phyloP scores from a whole-genome alignment of 2,113 vertebrate species.

The Sinosuthora webbiana region DNA sequence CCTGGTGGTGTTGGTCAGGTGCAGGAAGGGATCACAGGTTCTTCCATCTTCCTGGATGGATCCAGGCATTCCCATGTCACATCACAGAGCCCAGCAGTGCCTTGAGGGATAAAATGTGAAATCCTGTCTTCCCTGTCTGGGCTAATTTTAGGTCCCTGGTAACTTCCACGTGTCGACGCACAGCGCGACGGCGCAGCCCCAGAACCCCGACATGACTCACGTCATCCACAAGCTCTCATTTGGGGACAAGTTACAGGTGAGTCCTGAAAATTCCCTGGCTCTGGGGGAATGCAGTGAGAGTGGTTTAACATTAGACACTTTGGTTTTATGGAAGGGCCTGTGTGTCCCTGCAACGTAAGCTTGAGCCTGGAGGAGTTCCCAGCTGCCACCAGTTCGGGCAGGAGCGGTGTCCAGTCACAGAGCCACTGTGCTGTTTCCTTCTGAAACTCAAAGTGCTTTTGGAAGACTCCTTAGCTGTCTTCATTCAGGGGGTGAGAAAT shows the following conservation, averaged over 20 bases:
- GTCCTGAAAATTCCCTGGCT: conserved; percentile 22
- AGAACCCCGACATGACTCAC: conserved; percentile 97
- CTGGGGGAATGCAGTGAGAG: neutral
- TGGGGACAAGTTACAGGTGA: conserved; percentile 91
- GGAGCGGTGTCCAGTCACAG: neutral
- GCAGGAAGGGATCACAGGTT: neutral
- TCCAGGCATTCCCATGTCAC: neutral
- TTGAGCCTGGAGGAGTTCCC: neutral
- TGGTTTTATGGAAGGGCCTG: neutral
- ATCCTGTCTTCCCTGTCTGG: conserved; percentile 33
- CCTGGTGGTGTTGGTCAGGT: neutral
- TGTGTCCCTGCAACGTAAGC: fast-evolving
- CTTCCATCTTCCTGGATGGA: neutral
- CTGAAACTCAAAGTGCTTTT: neutral
- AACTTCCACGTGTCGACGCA: conserved; percentile 99
- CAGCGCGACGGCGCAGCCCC: conserved; percentile 95
- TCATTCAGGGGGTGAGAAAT: neutral
- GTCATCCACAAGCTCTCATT: conserved; percentile 93
- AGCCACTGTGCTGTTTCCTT: neutral
- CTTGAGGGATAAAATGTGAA: conserved; percentile 47
- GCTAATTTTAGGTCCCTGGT: conserved; percentile 87
- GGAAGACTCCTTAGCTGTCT: neutral
- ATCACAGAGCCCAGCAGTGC: neutral
- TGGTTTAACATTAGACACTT: neutral
- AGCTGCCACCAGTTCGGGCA: neutral